Percentiles rank a stretch among this genome's conserved stretches.
Evolutionary conservation across 1,140 invertebrate species (phyloP).

Genomic region (Rhopalosiphum maidis): DNA sequence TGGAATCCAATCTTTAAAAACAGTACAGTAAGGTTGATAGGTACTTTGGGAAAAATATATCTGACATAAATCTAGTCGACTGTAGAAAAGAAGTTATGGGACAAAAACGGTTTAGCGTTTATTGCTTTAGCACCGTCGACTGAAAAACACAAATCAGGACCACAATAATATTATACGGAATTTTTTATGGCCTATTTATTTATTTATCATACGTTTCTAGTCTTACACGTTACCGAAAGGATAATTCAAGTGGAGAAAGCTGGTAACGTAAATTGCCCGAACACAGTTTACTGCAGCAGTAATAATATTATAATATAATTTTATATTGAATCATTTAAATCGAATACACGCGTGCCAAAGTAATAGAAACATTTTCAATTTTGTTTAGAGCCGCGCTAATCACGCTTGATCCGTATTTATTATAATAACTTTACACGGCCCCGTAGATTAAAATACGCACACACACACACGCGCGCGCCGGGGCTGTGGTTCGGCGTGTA

Average conservation of each 20-base stretch:
- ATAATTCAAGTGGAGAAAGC: conserved; percentile 24
- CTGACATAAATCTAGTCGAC: conserved; percentile 39
- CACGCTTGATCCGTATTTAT: neutral
- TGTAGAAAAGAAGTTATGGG: conserved; percentile 20
- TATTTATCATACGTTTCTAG: conserved; percentile 41
- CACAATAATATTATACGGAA: conserved; percentile 34
- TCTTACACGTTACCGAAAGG: conserved; percentile 28
- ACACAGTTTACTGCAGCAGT: neutral
- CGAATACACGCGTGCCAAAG: neutral
- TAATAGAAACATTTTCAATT: neutral
- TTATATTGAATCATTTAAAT: neutral
- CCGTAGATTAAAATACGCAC: neutral
- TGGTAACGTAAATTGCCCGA: neutral
- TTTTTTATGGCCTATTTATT: conserved; percentile 17
- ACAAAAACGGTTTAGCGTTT: conserved; percentile 49
- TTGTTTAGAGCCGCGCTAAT: neutral
- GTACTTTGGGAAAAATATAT: neutral
- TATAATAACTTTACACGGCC: neutral
- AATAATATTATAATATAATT: neutral
- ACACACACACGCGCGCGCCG: too few relatives aligned
- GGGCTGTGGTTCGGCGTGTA: too few relatives aligned
- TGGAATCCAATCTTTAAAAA: neutral
- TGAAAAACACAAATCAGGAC: conserved; percentile 48
- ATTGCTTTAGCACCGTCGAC: conserved; percentile 41
- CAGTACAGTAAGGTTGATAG: neutral